Evolutionary conservation across 2,888 invertebrate species (phyloP).

Genomic region (Pollenia labialis): DNA sequence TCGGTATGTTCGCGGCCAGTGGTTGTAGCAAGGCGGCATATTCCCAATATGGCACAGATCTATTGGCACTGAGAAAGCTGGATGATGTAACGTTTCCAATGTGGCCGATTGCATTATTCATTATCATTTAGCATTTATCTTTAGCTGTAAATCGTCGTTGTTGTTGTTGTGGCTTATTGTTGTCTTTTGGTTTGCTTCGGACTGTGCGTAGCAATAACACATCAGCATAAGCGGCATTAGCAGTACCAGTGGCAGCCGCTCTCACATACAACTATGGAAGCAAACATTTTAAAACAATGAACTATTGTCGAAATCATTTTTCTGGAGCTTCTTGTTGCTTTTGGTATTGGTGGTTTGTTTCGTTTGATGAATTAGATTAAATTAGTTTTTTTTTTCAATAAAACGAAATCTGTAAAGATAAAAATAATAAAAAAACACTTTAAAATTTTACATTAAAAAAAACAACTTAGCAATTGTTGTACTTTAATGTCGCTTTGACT

Average conservation of each 20-base stretch:
- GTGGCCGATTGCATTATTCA: constrained; percentile 81
- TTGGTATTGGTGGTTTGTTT: background rate
- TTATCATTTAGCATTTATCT: constrained; percentile 77
- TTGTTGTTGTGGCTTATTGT: constrained; percentile 60
- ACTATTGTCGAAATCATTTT: constrained; percentile 45
- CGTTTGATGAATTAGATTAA: constrained; percentile 14
- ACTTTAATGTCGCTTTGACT: background rate
- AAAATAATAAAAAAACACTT: background rate
- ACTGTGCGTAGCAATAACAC: background rate
- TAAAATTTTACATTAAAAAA: constrained; percentile 14
- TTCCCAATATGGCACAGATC: constrained; percentile 73
- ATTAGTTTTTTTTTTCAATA: background rate
- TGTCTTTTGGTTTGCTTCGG: background rate
- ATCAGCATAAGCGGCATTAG: constrained; percentile 8
- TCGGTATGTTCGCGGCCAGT: constrained; percentile 68
- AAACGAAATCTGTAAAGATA: constrained; percentile 52
- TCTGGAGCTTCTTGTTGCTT: background rate
- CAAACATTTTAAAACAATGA: constrained; percentile 19
- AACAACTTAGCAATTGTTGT: background rate
- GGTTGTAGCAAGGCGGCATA: constrained; percentile 74
- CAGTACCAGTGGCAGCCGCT: constrained; percentile 1
- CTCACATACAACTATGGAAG: background rate
- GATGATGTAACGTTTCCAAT: constrained; percentile 77
- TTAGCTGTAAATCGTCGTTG: constrained; percentile 72
- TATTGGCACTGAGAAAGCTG: constrained; percentile 60